phyloP scores from a whole-genome alignment of 1,140 invertebrate species.

The Phthorimaea operculella region DNA sequence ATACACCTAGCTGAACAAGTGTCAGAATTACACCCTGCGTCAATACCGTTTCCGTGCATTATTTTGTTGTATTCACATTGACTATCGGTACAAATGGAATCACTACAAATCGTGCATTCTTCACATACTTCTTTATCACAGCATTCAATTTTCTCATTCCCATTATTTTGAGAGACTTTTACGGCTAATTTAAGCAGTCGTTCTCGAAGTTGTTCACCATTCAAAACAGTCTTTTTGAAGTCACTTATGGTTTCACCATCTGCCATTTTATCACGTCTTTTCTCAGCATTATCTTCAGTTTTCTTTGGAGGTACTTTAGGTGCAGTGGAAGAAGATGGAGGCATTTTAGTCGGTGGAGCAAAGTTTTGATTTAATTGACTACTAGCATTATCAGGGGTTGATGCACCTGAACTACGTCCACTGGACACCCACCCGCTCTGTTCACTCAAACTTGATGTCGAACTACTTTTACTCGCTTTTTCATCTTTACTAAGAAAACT shows the following conservation, averaged over 20 bases:
- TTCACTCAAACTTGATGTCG: constrained; percentile 78
- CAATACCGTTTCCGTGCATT: constrained; percentile 55
- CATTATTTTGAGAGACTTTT: constrained; percentile 57
- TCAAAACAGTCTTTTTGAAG: constrained; percentile 65
- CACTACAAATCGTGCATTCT: constrained; percentile 63
- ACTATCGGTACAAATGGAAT: constrained; percentile 62
- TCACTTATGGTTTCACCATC: constrained; percentile 54
- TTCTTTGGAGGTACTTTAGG: constrained; percentile 33
- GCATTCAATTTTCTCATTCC: constrained; percentile 62
- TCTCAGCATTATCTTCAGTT: constrained; percentile 30
- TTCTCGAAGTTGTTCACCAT: constrained; percentile 71
- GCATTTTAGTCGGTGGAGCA: constrained; percentile 18
- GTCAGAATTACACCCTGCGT: constrained; percentile 59
- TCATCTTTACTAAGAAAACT: constrained; percentile 62
- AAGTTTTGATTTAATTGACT: constrained; percentile 61
- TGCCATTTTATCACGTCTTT: constrained; percentile 22
- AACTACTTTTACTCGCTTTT: constrained; percentile 63
- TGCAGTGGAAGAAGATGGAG: constrained; percentile 17
- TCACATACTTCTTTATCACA: constrained; percentile 64
- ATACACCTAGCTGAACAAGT: constrained; percentile 54
- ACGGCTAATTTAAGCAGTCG: constrained; percentile 70
- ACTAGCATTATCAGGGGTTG: constrained; percentile 67
- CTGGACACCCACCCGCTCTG: constrained; percentile 83
- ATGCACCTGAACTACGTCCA: constrained; percentile 70
- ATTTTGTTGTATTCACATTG: constrained; percentile 64